Base-by-base conservation (phyloP, 1,140 invertebrate genomes). In the Leptinotarsa lineolata region DNA sequence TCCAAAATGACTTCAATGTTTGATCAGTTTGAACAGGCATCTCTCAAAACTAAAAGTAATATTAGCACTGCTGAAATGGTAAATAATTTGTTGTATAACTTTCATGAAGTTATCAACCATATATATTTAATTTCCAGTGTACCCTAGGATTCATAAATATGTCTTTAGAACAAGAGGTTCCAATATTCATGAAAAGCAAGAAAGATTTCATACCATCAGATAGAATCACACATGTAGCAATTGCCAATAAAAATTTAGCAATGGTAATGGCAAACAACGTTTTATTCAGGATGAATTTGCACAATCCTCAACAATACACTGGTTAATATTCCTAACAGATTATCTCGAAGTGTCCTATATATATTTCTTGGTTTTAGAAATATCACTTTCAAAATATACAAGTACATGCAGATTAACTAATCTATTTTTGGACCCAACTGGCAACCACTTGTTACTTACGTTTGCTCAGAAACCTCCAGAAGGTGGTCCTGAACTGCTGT, bases 351-450 rank as follows among this genome's bases (percentile, higher is more conserved):
- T 54, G 48, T 1, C 30, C 2, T 54, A 54, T 54, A 54, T 16
- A 15, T 16, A 30, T 64, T 64, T 64, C 30, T 21, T 68, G 24
- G 71, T 79, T 83, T 77, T 72, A 88, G 91, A 92, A 84, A 89
- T 89, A 75, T 86, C 86, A 8, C 81, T 91, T 73, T 85, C 89
- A 5, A 91, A 91, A 82, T 90, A 88, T 79, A 82, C 87, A 2
- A 83, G 84, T 79, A 87, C 89, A 79, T 90, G 88, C 86, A 90
- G 89, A 84, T 85, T 91, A 54, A 89, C 87, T 13, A 90, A 91
- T 70, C 84, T 98, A 71, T 97, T 94, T 84, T 84, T 97, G 30
- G 96, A 98, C 86, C 94, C 94, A 6, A 90, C 92, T 48, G 96
- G 95, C 0, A 88, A 92, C 79, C 96, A 98, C 85, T 85, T 96